Evolutionary conservation across 2,797 vertebrate genomes (phyloP).

Genomic region (Hydrophis major): DNA sequence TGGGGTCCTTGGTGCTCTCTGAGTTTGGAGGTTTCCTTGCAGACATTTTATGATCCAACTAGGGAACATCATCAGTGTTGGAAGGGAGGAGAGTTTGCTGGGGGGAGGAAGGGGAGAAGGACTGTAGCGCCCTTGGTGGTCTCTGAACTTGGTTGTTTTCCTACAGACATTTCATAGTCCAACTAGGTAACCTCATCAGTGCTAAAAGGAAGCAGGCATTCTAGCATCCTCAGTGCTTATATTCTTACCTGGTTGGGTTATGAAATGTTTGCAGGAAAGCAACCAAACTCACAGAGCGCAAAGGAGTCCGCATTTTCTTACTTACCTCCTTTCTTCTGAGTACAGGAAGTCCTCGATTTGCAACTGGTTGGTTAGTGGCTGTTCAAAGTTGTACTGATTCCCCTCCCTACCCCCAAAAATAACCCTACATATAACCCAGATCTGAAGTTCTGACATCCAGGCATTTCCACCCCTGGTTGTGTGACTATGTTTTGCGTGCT

Average conservation of each 20-base stretch:
- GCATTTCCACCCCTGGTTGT: no score
- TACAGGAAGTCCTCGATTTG: background rate
- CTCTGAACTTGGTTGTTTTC: no score
- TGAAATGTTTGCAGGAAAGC: background rate
- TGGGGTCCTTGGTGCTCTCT: no score
- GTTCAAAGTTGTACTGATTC: background rate
- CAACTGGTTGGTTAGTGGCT: background rate
- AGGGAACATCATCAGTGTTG: background rate
- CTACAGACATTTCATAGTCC: no score
- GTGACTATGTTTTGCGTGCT: background rate
- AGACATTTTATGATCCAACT: background rate
- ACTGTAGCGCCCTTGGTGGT: no score
- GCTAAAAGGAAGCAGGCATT: background rate
- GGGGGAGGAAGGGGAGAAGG: no score
- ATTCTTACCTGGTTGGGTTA: background rate
- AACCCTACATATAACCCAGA: background rate
- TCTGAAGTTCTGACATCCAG: background rate
- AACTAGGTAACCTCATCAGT: background rate
- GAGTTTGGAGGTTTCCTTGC: background rate
- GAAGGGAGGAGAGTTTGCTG: no score
- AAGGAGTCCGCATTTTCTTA: background rate
- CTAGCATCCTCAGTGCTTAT: background rate
- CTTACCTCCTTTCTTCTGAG: background rate
- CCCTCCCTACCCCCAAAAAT: background rate
- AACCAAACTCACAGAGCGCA: background rate